Evolutionary conservation across 2,888 invertebrate genomes (phyloP).

Genomic region (Zeuzera pyrina): DNA sequence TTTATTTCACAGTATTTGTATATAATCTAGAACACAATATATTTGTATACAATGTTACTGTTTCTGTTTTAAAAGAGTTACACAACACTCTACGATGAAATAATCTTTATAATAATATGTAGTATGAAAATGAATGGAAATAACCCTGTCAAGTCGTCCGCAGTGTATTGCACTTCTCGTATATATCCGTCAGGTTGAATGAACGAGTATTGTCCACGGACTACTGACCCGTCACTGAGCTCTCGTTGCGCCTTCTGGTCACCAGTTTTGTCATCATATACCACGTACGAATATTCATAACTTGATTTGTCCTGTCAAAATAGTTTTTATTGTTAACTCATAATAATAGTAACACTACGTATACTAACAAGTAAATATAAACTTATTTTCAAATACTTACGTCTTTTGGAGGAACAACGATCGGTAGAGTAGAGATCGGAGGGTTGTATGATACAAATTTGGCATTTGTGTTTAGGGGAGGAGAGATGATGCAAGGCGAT

Average conservation of each 20-base stretch:
- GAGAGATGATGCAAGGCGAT: conserved; percentile 38
- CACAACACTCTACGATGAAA: no score
- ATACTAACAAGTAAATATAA: conserved; percentile 25
- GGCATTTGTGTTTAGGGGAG: conserved; percentile 28
- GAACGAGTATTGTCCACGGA: conserved; percentile 67
- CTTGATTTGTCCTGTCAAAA: conserved; percentile 12
- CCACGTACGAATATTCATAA: conserved; percentile 67
- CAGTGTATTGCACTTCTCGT: conserved; percentile 67
- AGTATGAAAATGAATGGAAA: no score
- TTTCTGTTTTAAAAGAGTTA: no score
- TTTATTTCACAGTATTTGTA: no score
- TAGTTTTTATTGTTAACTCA: no score
- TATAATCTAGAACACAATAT: no score
- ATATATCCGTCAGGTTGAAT: conserved; percentile 69
- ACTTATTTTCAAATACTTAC: conserved; percentile 26
- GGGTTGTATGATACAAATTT: conserved; percentile 39
- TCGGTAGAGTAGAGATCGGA: conserved; percentile 33
- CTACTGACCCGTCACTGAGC: conserved; percentile 63
- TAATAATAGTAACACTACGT: no score
- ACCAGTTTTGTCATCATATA: conserved; percentile 68
- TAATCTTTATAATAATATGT: no score
- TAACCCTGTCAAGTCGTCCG: conserved; percentile 67
- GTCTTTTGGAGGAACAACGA: conserved; percentile 31
- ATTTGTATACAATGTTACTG: no score
- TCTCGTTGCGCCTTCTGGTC: conserved; percentile 69